Evolutionary conservation across 2,888 invertebrate species (phyloP), one percentile per base, ranked within the genome.

Genomic region (Diarsia dahlii): DNA sequence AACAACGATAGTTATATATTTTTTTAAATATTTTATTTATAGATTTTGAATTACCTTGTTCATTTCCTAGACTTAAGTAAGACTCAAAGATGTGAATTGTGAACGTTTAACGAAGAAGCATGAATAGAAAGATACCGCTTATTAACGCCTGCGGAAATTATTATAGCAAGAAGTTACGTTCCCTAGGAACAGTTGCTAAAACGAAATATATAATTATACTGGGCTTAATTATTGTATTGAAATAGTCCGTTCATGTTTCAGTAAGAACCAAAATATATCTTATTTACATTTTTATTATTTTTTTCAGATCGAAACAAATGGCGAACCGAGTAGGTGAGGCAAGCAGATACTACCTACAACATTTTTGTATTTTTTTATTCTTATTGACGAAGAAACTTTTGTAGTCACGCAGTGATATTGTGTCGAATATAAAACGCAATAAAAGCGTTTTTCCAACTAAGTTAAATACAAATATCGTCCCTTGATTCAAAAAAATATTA

Each of bases 251-350:
- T 66, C 13, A 45, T 28, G 13, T 45, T 48, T 54, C 4, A 20
- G 0, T 9, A 39, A 5, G 0, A 56, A 54, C 20, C 15, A 45
- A 10, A 34, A 9, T 2, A 3, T 48, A 50, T 15, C 15, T 20
- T 46, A 70, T 23, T 50, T 8, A 54, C 10, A 12, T 68, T 50
- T 79, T 71, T 65, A 4, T 39, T 0, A 12, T 63, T 78, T 92
- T 92, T 77, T 92, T 74, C 91, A 94, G 94, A 90, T 92, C 74
- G 93, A 93, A 89, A 89, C 91, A 84, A 92, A 90, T 74, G 91
- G 91, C 0, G 92, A 93, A 75, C 23, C 90, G 3, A 92, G 92
- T 85, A 92, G 93, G 73, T 93, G 93, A 93, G 86, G 78, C 72
- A 73, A 79, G 60, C 52, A 52, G 34, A 69, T 48, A 12, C 64